Conservation (phyloP, 2,797 vertebrate genomes). For the Myripristis jacobus region DNA sequence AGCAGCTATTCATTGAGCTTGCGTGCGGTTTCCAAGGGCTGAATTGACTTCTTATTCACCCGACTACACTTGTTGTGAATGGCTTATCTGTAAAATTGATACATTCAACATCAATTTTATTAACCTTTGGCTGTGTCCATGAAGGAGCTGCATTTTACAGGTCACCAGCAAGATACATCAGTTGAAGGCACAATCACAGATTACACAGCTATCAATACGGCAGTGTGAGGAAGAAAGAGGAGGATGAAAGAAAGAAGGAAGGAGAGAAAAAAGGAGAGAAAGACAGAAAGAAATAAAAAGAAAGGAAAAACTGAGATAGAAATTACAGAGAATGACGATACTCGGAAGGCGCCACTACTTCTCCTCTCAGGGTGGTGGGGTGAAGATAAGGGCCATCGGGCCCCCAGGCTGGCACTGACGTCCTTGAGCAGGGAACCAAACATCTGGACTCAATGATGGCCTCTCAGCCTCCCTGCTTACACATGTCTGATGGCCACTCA, state of each 20-base stretch:
- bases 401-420: conserved; percentile 15
- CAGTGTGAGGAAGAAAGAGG: conserved; percentile 2
- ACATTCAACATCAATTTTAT: conserved; percentile 97
- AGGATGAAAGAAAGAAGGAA: conserved; percentile 9
- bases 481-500: conserved; percentile 44
- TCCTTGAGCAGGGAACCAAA: conserved; percentile 51
- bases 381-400: conserved; percentile 34
- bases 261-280: background rate
- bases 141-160: conserved; percentile 74
- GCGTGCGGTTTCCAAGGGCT: conserved; percentile 92
- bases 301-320: background rate
- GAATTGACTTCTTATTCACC: conserved; percentile 98
- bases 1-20: conserved; percentile 94
- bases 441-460: conserved; percentile 68
- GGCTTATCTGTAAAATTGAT: conserved; percentile 98
- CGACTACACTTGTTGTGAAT: conserved; percentile 96
- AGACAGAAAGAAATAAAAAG: background rate
- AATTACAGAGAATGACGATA: background rate
- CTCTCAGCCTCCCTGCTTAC: conserved; percentile 51
- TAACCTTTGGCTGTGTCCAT: conserved; percentile 92
- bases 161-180: conserved; percentile 65
- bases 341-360: background rate
- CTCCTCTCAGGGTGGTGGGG: conserved; percentile 17
- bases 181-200: conserved; percentile 63
- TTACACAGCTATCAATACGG: conserved; percentile 62